A percentile compares a stretch with the other conserved stretches of the same genome.
Conservation (phyloP, 2,888 invertebrate species). For the Hoplodrina ambigua region DNA sequence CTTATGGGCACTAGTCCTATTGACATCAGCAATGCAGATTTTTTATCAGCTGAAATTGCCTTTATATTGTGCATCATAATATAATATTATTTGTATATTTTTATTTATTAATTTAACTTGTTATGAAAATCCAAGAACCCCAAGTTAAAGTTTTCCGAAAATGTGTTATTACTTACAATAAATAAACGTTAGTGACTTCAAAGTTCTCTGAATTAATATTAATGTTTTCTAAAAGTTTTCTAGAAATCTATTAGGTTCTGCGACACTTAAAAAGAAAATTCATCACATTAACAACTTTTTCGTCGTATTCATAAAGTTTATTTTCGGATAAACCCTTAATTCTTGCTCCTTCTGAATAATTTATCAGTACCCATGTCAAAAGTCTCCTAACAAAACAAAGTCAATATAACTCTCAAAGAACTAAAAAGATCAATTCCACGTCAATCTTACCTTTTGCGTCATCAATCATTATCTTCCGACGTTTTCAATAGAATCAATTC, state of each 20-base stretch:
- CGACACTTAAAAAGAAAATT: not conserved
- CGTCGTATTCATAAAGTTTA: not conserved
- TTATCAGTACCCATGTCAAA: not conserved
- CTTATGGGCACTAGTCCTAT: no score
- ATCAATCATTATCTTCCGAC: conserved; percentile 18
- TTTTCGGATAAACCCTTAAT: not conserved
- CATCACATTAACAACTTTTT: not conserved
- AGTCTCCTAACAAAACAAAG: not conserved
- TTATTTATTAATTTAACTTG: no score
- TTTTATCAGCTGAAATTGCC: no score
- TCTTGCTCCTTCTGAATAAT: not conserved
- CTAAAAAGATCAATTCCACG: not conserved
- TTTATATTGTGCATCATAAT: no score
- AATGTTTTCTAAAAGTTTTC: not conserved
- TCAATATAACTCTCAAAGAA: not conserved
- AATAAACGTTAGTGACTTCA: no score
- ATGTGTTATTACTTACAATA: no score
- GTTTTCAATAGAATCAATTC: conserved; percentile 37
- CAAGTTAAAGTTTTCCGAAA: no score
- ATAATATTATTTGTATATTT: no score
- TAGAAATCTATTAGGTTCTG: no score
- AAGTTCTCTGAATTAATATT: no score
- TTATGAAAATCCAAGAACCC: no score
- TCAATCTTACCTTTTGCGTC: not conserved
- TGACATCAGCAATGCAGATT: no score